A percentile compares a stretch with the other conserved stretches of the same genome.
These are phyloP conservation scores for Stichopus chloronotus DNA, from an alignment of 35 echinoderm and acorn worm genomes.

Conservation along the genomic window DNA sequence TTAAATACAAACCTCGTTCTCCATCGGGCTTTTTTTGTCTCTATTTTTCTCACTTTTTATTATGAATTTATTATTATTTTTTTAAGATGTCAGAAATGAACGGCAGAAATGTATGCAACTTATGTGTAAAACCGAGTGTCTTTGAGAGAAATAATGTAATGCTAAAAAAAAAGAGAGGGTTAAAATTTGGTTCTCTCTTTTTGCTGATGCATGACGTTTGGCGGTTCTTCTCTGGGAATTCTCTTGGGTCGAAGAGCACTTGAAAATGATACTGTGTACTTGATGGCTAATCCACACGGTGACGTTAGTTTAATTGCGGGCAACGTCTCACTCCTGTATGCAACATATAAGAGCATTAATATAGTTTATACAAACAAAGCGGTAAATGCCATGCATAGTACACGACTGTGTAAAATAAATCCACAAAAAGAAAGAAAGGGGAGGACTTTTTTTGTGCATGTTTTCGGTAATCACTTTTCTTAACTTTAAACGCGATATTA, in stretches of 20 bases:
- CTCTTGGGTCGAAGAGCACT: neutral
- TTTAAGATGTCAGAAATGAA: neutral
- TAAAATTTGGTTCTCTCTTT: neutral
- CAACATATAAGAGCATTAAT: neutral
- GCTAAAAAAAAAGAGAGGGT: neutral
- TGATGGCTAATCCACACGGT: neutral
- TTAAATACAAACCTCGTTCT: constrained; percentile 23
- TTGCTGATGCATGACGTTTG: neutral
- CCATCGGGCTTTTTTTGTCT: neutral
- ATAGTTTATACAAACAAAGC: neutral
- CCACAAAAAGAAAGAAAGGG: too few relatives aligned
- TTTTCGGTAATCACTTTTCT: too few relatives aligned
- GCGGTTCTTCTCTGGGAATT: neutral
- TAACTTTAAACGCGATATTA: too few relatives aligned
- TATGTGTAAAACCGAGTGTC: neutral
- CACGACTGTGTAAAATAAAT: too few relatives aligned
- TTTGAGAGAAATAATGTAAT: neutral
- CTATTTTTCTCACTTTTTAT: too few relatives aligned
- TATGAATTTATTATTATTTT: neutral
- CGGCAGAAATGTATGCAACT: constrained; percentile 12
- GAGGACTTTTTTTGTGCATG: too few relatives aligned
- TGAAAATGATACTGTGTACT: neutral
- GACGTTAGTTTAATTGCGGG: neutral
- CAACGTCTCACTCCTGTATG: neutral
- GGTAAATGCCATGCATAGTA: neutral